Conservation (phyloP, 1,140 invertebrate species). For the Metaphire vulgaris region DNA sequence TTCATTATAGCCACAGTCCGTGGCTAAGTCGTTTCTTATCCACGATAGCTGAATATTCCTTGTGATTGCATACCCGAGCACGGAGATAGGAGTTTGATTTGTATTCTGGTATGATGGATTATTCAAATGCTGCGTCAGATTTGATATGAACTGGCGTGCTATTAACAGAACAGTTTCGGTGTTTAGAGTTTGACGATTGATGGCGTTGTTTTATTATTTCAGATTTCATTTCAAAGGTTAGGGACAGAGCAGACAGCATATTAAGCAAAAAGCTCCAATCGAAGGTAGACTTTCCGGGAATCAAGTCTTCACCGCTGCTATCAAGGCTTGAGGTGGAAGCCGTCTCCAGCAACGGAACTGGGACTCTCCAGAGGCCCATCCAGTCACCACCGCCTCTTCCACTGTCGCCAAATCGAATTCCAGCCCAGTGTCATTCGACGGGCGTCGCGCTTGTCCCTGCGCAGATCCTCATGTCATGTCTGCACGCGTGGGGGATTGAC, state of each 20-base stretch:
- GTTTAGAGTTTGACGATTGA: too few relatives aligned
- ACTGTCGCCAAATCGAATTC: background rate
- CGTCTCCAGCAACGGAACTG: constrained; percentile 27
- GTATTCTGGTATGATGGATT: too few relatives aligned
- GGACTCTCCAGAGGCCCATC: constrained; percentile 27
- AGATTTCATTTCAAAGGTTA: constrained; percentile 89
- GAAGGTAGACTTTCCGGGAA: constrained; percentile 64
- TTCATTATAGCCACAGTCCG: too few relatives aligned
- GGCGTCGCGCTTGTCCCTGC: constrained; percentile 21
- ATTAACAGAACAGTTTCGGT: too few relatives aligned
- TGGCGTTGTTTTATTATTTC: too few relatives aligned
- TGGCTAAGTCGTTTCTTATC: too few relatives aligned
- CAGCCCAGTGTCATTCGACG: background rate
- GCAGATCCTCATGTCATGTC: constrained; percentile 74
- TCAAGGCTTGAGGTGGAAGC: constrained; percentile 37
- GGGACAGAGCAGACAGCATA: constrained; percentile 90
- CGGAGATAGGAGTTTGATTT: too few relatives aligned
- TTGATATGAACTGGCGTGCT: too few relatives aligned
- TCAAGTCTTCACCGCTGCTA: constrained; percentile 35
- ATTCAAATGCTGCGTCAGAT: too few relatives aligned
- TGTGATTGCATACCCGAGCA: too few relatives aligned
- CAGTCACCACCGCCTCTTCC: background rate
- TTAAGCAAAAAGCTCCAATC: constrained; percentile 86
- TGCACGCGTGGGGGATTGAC: constrained; percentile 96
- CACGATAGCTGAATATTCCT: too few relatives aligned